Evolutionary conservation across 2,888 invertebrate species (phyloP).

Genomic region (Rhagium mordax): DNA sequence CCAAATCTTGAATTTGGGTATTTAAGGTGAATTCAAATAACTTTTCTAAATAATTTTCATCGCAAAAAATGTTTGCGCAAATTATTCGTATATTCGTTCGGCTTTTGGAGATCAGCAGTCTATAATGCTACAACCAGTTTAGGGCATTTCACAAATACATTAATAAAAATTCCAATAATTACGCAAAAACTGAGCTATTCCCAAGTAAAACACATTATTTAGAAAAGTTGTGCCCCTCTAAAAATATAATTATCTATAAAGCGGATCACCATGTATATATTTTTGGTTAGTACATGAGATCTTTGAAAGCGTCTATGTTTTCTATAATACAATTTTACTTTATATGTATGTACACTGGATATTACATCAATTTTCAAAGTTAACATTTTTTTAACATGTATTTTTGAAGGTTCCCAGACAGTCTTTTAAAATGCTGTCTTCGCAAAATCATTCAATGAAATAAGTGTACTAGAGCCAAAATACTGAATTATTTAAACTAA

Average conservation of each 20-base stretch:
- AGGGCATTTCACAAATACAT: too few relatives aligned
- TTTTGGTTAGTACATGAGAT: constrained; percentile 28
- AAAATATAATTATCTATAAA: not conserved
- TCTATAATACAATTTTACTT: constrained; percentile 24
- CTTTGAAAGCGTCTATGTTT: constrained; percentile 28
- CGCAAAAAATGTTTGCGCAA: too few relatives aligned
- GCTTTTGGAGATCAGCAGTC: too few relatives aligned
- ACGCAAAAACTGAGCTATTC: too few relatives aligned
- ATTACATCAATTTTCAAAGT: not conserved
- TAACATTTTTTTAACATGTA: not conserved
- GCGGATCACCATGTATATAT: constrained; percentile 15
- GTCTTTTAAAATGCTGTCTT: not conserved
- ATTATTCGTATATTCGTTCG: too few relatives aligned
- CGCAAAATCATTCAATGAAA: not conserved
- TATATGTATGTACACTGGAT: constrained; percentile 13
- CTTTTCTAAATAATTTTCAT: too few relatives aligned
- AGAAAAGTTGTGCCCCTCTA: not conserved
- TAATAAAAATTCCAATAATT: too few relatives aligned
- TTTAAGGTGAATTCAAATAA: too few relatives aligned
- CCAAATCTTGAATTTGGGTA: too few relatives aligned
- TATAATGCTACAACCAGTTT: too few relatives aligned
- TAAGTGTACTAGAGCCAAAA: not conserved
- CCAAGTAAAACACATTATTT: too few relatives aligned
- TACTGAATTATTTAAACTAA: too few relatives aligned
- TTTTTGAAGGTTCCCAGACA: not conserved